Evolutionary conservation across 2,797 vertebrate species (phyloP).

Genomic region (Gymnodraco acuticeps): DNA sequence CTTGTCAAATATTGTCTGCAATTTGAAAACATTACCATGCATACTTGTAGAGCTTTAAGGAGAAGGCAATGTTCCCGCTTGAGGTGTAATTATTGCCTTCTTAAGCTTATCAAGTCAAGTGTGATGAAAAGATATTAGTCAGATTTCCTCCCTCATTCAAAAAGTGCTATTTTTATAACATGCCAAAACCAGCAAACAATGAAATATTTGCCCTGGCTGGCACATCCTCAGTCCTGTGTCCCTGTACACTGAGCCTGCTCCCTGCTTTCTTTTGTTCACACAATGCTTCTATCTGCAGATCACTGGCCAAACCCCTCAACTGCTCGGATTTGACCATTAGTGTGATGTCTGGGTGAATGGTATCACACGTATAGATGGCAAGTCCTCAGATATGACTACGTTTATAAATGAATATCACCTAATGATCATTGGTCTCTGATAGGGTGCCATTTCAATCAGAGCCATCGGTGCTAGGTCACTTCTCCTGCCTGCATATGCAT

Average conservation of each 20-base stretch:
- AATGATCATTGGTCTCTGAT: neutral
- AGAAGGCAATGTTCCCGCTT: slow-evolving; percentile 7
- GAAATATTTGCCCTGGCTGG: slow-evolving; percentile 59
- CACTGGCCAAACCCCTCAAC: slow-evolving; percentile 43
- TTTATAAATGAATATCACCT: slow-evolving; percentile 1
- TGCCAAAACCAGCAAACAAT: slow-evolving; percentile 57
- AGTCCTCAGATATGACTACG: neutral
- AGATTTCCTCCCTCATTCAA: neutral
- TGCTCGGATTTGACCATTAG: slow-evolving; percentile 29
- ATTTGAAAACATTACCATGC: slow-evolving; percentile 12
- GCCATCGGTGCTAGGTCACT: neutral
- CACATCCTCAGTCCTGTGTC: slow-evolving; percentile 37
- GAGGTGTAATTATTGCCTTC: slow-evolving; percentile 31
- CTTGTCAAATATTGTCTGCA: slow-evolving; percentile 38
- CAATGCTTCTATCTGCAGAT: slow-evolving; percentile 57
- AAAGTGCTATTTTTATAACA: slow-evolving; percentile 29
- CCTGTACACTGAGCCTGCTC: slow-evolving; percentile 53
- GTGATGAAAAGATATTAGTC: neutral
- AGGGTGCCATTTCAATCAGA: slow-evolving; percentile 3
- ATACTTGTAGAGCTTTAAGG: slow-evolving; percentile 18
- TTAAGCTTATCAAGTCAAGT: neutral
- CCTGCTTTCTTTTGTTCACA: slow-evolving; percentile 77
- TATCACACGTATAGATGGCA: neutral
- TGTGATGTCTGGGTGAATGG: slow-evolving; percentile 18
- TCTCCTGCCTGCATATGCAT: neutral